These are phyloP conservation scores for Portevinia maculata DNA, from an alignment of 2,888 invertebrate genomes.

Conservation along the genomic window DNA sequence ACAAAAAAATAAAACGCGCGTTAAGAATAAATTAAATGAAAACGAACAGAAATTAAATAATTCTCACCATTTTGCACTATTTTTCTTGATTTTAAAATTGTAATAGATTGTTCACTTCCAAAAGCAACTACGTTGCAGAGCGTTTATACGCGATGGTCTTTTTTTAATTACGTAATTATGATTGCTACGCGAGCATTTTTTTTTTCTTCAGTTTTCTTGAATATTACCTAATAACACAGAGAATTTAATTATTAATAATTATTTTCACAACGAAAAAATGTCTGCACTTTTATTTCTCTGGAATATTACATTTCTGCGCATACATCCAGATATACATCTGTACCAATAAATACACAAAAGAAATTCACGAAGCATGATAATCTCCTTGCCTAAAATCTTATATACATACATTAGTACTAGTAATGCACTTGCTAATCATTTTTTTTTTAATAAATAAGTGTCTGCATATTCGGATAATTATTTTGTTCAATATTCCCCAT, in stretches of 20 bases:
- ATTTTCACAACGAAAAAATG: conserved; percentile 2
- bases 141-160: conserved; percentile 46
- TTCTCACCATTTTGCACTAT: conserved; percentile 66
- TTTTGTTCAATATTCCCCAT: too few relatives aligned
- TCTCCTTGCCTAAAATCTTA: too few relatives aligned
- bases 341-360: background rate
- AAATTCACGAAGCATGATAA: too few relatives aligned
- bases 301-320: background rate
- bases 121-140: conserved; percentile 40
- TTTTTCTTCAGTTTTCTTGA: conserved; percentile 19
- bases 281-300: conserved; percentile 19
- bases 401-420: too few relatives aligned
- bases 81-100: conserved; percentile 23
- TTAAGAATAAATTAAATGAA: background rate
- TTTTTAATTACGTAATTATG: conserved; percentile 54
- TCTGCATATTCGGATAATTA: too few relatives aligned
- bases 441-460: background rate
- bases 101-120: conserved; percentile 61
- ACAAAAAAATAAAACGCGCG: background rate
- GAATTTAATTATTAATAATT: conserved; percentile 12
- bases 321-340: background rate
- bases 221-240: conserved; percentile 42
- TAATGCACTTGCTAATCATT: background rate
- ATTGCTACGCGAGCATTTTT: conserved; percentile 65
- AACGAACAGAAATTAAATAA: background rate